These are phyloP conservation scores for Micrasema longulum DNA, from an alignment of 1,140 invertebrate genomes.

Conservation along the genomic window DNA sequence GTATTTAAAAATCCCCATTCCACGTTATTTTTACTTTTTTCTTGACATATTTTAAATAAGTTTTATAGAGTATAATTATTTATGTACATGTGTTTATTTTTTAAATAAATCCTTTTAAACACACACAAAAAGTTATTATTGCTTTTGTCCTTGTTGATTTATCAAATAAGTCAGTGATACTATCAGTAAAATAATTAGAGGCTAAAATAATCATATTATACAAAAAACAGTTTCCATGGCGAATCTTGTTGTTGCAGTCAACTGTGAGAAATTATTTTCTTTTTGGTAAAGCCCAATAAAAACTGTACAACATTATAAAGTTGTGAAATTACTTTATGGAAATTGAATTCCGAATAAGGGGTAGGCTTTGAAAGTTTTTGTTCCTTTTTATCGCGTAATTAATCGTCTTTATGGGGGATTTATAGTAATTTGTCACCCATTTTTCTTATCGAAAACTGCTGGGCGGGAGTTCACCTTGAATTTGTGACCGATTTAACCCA, in stretches of 20 bases:
- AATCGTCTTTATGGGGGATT: slow-evolving; percentile 24
- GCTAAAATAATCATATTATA: no score
- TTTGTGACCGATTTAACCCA: slow-evolving; percentile 10
- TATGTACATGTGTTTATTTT: no score
- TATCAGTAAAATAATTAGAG: no score
- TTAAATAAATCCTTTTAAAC: no score
- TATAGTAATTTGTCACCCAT: slow-evolving; percentile 31
- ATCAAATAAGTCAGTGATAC: no score
- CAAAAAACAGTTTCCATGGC: not conserved
- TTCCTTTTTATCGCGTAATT: slow-evolving; percentile 13
- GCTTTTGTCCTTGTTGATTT: no score
- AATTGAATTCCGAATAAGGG: slow-evolving; percentile 16
- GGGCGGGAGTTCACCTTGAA: slow-evolving; percentile 26
- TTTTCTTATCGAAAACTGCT: slow-evolving; percentile 6
- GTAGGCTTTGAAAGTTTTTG: not conserved
- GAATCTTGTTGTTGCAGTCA: not conserved
- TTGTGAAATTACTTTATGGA: not conserved
- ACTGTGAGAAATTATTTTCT: not conserved
- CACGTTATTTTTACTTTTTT: no score
- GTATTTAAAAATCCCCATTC: not conserved
- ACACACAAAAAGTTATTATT: no score
- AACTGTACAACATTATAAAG: not conserved
- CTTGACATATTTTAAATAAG: no score
- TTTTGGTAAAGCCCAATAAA: not conserved
- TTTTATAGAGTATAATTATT: no score